Percentiles rank a stretch among this genome's conserved stretches.
These are phyloP conservation scores for Lycia hirtaria DNA, from an alignment of 2,888 invertebrate species.

Conservation along the genomic window DNA sequence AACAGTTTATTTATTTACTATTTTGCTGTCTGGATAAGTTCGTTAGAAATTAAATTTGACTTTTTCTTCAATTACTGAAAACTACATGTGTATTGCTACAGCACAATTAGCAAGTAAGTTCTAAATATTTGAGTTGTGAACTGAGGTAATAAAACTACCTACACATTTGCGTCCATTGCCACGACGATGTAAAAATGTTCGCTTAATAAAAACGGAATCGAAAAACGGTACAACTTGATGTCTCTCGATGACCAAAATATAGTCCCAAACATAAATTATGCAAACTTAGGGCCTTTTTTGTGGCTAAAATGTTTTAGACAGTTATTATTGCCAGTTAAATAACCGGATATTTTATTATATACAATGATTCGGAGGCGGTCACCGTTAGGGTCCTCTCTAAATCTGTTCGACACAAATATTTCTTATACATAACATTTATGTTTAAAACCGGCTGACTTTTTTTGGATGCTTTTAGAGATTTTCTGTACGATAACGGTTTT, in stretches of 20 bases:
- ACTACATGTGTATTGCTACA: not conserved
- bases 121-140: not conserved
- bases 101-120: not conserved
- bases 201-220: constrained; percentile 30
- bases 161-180: not conserved
- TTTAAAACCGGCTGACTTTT: constrained; percentile 34
- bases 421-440: constrained; percentile 52
- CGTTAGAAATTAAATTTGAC: too few species aligned
- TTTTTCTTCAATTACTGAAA: not conserved
- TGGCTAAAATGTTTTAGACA: constrained; percentile 45
- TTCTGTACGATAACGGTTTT: constrained; percentile 4
- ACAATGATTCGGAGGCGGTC: constrained; percentile 31
- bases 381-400: constrained; percentile 61
- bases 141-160: not conserved
- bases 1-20: too few species aligned
- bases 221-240: constrained; percentile 40
- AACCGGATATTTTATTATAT: constrained; percentile 54
- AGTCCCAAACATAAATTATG: constrained; percentile 42
- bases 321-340: constrained; percentile 52
- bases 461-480: not conserved
- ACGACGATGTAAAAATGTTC: constrained; percentile 2
- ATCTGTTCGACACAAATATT: constrained; percentile 41
- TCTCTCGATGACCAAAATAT: constrained; percentile 33
- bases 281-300: constrained; percentile 45
- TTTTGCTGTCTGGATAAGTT: too few species aligned